Base-by-base conservation (phyloP, 2,888 invertebrate genomes). In the Eumacrocentrus americanus region DNA sequence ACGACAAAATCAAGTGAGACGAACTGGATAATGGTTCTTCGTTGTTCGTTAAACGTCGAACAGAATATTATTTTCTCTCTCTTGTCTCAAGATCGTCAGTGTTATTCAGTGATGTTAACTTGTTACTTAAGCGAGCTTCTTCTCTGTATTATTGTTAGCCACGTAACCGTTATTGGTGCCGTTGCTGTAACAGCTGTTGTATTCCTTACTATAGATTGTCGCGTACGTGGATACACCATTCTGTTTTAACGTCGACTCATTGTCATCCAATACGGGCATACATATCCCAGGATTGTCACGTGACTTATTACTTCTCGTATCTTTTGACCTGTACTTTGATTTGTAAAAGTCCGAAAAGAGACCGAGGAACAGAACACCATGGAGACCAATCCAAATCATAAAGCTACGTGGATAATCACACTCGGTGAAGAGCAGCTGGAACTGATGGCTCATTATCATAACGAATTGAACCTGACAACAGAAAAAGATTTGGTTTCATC, bases 301-400 rank as follows among this genome's bases (percentile, higher is more conserved):
- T n/a, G 63, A 61, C 40, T 20, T 57, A 44, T 62, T 52, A 12
- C 14, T 37, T 40, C 40, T 63, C 52, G 35, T 46, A 54, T 60
- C 64, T 57, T 42, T 62, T 55, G 48, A 46, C 11, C 73, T 84
- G 82, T 94, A 94, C 75, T 89, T 90, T 71, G 88, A 85, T 83
- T 92, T 92, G 86, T 97, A 98, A 84, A 97, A 98, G 82, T 96
- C 92, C 37, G 91, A 92, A 86, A 97, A 98, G 70, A 98, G 87
- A 83, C 94, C 90, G 67, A 96, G 87, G 87, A 98, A 98, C 79
- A 97, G 86, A 73, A 96, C 86, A 61, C 96, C 97, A 82, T 97
- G 97, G 71, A 94, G 85, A 46, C 94, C 94, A 80, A 98, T 97
- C 95, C 95, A 97, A 77, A 92, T 87, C 86, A 94, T 93, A 83